Evolutionary conservation across 2,797 vertebrate species (phyloP), one percentile per base, ranked within the genome.

Genomic region (Eutrigla gurnardus): DNA sequence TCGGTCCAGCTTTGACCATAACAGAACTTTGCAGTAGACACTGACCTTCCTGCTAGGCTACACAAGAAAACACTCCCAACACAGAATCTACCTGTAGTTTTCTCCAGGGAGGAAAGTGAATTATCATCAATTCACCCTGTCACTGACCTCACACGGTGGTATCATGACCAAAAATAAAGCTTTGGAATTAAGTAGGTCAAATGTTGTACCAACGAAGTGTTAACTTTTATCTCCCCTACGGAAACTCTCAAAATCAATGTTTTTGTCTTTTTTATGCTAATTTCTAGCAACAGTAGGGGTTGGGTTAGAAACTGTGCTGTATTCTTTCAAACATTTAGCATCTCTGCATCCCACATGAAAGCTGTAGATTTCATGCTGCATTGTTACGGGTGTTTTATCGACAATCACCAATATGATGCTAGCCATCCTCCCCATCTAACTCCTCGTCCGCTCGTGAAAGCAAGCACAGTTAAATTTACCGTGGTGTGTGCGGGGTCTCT

Each of bases 381-480:
- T 65, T 73, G 47, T 73, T 32, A n/a, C n/a, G 32, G 63, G 73
- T 18, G 39, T 65, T 83, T 77, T 79, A 66, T 52, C 59, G 55
- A 46, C 40, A 65, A 46, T 82, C 54, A 42, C n/a, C 67, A 52
- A 1, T 66, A 33, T 6, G 2, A 39, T 57, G 65, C 25, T 47
- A 17, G 52, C 40, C 35, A 73, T 64, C 52, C 40, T 65, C 71
- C 64, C 63, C 45, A 25, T 46, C 65, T 50, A 36, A 55, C 77
- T 60, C 73, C 63, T 54, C 60, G 66, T 62, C 73, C 60, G 54
- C 73, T 82, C 64, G 78, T 77, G 50, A 88, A 91, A 86, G 75
- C 69, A 90, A 88, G 88, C 80, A 78, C 32, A 52, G 71, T 84
- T 77, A 64, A 75, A 91, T 91, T 91, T 90, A 92, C 78, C 80